Evolutionary conservation across 2,797 vertebrate species (phyloP), one percentile per base, ranked within the genome.

Genomic region (Lutjanus argentimaculatus): DNA sequence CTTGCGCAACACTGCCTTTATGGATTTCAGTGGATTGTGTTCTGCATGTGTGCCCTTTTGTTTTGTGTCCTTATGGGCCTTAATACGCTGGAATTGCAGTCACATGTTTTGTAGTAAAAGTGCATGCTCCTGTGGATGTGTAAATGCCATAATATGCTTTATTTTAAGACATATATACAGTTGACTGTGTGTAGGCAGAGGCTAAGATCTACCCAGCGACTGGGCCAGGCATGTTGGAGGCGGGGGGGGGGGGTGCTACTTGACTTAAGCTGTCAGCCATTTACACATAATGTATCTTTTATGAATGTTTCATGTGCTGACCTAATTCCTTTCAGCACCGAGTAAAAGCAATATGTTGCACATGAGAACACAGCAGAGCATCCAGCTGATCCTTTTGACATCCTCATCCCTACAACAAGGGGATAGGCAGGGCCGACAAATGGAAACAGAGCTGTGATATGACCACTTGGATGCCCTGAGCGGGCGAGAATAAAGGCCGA

Each of bases 281-380:
- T 93, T 88, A 88, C 90, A 90, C 84, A 88, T 90, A 74, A 88
- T 90, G 84, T 91, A 90, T 94, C 91, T 93, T 93, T 92, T 90
- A 95, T 96, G 88, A 94, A 93, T 93, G 93, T 91, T 94, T 94
- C 92, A 92, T 92, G 88, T 84, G 67, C 82, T 95, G 95, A 95
- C 95, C 95, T 92, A 93, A 93, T 95, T 95, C 93, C 84, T 93
- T 88, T 89, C 86, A 94, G 88, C 84, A 80, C 80, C 1, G 66
- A 91, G 91, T 86, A 91, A 89, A 86, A 91, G 85, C 89, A 93
- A 91, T 88, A 85, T 90, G 88, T 77, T 89, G 84, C 85, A 85
- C 89, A 93, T 58, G 80, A 90, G 85, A 90, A 91, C 88, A 90
- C 81, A 64, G 13, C 81, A 58, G 77, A 85, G 84, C 77, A 56